Conservation (phyloP, 2,888 invertebrate genomes). For the Zonitis immaculata region DNA sequence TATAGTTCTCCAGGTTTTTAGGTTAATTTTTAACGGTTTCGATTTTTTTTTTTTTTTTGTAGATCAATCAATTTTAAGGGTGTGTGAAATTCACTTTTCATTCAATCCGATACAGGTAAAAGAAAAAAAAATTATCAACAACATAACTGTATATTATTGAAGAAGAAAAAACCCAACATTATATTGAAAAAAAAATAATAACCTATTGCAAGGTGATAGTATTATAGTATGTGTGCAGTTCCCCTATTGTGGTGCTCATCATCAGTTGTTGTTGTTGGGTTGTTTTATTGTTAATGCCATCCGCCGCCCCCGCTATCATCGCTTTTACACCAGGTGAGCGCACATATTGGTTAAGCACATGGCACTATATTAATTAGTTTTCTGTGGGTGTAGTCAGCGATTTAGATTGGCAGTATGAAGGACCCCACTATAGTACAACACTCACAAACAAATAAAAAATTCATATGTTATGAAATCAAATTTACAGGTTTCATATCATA, state of each 20-base stretch:
- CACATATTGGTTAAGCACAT: slow-evolving; percentile 14
- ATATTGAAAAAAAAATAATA: background rate
- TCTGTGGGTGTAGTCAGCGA: background rate
- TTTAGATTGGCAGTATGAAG: too few species aligned
- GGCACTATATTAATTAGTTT: slow-evolving; percentile 17
- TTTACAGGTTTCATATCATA: too few species aligned
- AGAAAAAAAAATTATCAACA: slow-evolving; percentile 2
- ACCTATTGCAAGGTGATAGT: too few species aligned
- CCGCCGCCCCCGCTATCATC: slow-evolving; percentile 16
- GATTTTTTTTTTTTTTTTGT: background rate
- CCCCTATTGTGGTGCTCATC: too few species aligned
- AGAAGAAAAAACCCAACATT: too few species aligned
- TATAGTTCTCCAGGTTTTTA: too few species aligned
- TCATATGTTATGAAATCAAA: too few species aligned
- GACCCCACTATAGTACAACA: too few species aligned
- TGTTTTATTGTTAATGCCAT: background rate
- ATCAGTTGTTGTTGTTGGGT: too few species aligned
- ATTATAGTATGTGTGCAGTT: too few species aligned
- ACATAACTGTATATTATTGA: too few species aligned
- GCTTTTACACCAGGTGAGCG: slow-evolving; percentile 15
- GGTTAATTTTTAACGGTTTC: slow-evolving; percentile 7
- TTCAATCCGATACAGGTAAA: slow-evolving; percentile 10
- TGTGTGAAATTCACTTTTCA: slow-evolving; percentile 20
- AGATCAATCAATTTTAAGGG: slow-evolving; percentile 13
- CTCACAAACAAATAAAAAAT: too few species aligned